Evolutionary conservation across 2,888 invertebrate genomes (phyloP).

Genomic region (Zele albiditarsus): DNA sequence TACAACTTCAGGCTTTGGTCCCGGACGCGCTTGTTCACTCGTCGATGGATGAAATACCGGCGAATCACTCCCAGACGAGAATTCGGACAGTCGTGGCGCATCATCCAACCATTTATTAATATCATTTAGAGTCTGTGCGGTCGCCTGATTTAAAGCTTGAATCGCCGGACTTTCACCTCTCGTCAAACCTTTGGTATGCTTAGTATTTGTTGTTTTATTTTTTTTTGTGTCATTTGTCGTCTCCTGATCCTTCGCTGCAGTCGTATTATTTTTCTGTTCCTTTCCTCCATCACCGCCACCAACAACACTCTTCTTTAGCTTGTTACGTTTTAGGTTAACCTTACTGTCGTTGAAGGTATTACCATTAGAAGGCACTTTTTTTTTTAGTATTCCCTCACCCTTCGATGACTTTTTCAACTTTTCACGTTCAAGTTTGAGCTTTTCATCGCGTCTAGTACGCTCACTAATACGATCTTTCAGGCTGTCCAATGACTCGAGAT

Average conservation of each 20-base stretch:
- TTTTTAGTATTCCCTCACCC: constrained; percentile 61
- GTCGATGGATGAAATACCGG: constrained; percentile 71
- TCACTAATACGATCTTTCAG: constrained; percentile 69
- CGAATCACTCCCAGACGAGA: constrained; percentile 86
- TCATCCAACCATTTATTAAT: constrained; percentile 93
- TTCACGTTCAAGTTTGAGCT: constrained; percentile 66
- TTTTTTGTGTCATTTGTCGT: constrained; percentile 60
- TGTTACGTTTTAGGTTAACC: constrained; percentile 62
- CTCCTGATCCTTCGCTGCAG: constrained; percentile 56
- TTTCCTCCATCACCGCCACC: constrained; percentile 47
- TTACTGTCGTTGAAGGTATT: constrained; percentile 66
- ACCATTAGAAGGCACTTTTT: constrained; percentile 73
- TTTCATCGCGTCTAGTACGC: constrained; percentile 65
- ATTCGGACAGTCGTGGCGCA: constrained; percentile 83
- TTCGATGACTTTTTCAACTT: constrained; percentile 63
- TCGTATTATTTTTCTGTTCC: constrained; percentile 59
- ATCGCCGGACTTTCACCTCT: constrained; percentile 74
- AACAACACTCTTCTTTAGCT: constrained; percentile 57
- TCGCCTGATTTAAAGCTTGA: constrained; percentile 81
- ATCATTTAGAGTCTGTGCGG: constrained; percentile 82
- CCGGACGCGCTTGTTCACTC: constrained; percentile 76
- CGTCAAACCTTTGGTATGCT: constrained; percentile 63
- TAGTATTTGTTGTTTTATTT: constrained; percentile 59
- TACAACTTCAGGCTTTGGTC: constrained; percentile 77
- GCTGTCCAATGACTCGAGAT: constrained; percentile 69